Evolutionary conservation across 1,140 invertebrate species (phyloP), one percentile per base, ranked within the genome.

Genomic region (Holcopasites calliopsidis): DNA sequence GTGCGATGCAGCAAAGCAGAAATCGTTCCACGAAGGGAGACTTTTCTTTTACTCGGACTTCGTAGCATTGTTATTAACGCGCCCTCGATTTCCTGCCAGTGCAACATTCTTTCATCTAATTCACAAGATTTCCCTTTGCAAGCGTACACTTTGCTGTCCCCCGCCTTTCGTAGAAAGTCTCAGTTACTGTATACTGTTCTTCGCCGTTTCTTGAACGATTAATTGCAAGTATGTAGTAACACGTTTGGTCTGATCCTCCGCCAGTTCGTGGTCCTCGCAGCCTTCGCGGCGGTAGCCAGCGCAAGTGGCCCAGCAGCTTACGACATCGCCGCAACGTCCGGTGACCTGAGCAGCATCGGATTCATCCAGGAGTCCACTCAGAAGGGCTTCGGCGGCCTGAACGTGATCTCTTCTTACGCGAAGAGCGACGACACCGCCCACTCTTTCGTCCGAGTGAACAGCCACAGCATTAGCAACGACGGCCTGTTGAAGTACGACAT

Each of bases 361-460:
- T 90, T 88, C 77, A 91, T 90, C 60, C 92, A 93, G 75, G 92
- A 93, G 78, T 92, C 91, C n/a, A 93, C 93, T n/a, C 90, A 93
- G 26, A 93, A 93, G 83, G 92, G 92, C 7, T 92, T 90, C 75
- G 92, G 88, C 44, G 93, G 93, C 11, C 91, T 92, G 72, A 91
- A 92, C 38, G 92, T 92, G 13, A 85, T 92, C 57, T 92, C 92
- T 35, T 87, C 91, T 70, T 93, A 92, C 79, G 89, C 88, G 77
- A 93, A 91, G 69, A 87, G 91, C 64, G 92, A 93, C 23, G 92
- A 93, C 58, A 90, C 92, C 1, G 90, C 92, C 4, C 92, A 92
- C 77, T 93, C 93, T 26, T 91, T 89, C 65, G 93, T 93, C 2
- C 91, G 92, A 47, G 92, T 92, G 13, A 90, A 88, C 82, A 92